Evolutionary conservation across 2,113 vertebrate species (phyloP).

Genomic region (Corynorhinus townsendii): DNA sequence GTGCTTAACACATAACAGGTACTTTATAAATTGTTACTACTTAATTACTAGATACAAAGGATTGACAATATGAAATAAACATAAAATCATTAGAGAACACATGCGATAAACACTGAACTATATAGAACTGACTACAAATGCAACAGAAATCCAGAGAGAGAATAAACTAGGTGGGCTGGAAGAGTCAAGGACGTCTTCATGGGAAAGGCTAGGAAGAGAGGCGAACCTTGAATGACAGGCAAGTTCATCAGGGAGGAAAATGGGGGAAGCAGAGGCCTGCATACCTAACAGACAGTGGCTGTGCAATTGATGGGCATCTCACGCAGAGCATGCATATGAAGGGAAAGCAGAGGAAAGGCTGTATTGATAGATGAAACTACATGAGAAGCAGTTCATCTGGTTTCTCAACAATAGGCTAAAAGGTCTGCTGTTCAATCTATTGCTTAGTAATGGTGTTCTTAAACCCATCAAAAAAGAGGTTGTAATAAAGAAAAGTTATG

Average conservation of each 20-base stretch:
- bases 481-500: background rate
- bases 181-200: background rate
- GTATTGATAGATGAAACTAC: fast-evolving
- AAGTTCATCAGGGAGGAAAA: background rate
- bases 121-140: background rate
- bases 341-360: background rate
- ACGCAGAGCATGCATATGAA: fast-evolving
- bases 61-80: background rate
- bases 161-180: background rate
- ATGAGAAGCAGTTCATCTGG: background rate
- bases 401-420: background rate
- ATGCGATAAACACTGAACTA: background rate
- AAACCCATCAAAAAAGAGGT: background rate
- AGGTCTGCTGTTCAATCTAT: background rate
- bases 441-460: background rate
- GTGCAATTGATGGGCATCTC: background rate
- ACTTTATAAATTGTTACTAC: background rate
- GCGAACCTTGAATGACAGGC: background rate
- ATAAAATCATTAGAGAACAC: background rate
- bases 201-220: background rate
- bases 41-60: background rate
- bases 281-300: background rate
- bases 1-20: background rate
- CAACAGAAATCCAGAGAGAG: background rate
- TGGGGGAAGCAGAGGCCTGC: background rate